These are phyloP conservation scores for Epicampocera succincta DNA, from an alignment of 2,888 invertebrate genomes.

Conservation along the genomic window DNA sequence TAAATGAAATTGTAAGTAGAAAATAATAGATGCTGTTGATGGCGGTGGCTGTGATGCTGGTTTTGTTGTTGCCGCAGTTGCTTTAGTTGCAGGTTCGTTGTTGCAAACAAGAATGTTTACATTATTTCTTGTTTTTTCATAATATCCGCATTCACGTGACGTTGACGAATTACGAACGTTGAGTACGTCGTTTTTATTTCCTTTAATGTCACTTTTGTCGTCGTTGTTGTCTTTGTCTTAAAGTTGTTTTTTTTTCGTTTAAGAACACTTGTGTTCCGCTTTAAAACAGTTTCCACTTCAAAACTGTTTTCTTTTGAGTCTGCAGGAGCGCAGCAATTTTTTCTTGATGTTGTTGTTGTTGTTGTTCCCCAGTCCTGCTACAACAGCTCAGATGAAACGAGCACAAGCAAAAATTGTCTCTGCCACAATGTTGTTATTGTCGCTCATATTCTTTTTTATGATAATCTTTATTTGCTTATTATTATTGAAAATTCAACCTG, in stretches of 20 bases:
- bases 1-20: neutral
- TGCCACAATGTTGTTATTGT: neutral
- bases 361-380: neutral
- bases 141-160: constrained; percentile 13
- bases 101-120: neutral
- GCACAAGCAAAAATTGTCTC: neutral
- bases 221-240: constrained; percentile 10
- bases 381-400: neutral
- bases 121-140: constrained; percentile 1
- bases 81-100: neutral
- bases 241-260: constrained; percentile 6
- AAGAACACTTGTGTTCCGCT: constrained; percentile 39
- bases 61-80: constrained; percentile 5
- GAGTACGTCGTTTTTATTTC: constrained; percentile 24
- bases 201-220: constrained; percentile 16
- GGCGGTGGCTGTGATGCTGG: neutral
- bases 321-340: constrained; percentile 18
- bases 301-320: constrained; percentile 29
- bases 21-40: constrained; percentile 24
- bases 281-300: constrained; percentile 45
- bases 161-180: constrained; percentile 18
- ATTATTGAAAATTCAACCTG: too few species aligned
- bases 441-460: too few species aligned
- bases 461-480: too few species aligned
- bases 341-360: neutral